Evolutionary conservation across 92 coral and sea anemone genomes (phyloP), one percentile per base, ranked within the genome.

Genomic region (Galaxea fascicularis): DNA sequence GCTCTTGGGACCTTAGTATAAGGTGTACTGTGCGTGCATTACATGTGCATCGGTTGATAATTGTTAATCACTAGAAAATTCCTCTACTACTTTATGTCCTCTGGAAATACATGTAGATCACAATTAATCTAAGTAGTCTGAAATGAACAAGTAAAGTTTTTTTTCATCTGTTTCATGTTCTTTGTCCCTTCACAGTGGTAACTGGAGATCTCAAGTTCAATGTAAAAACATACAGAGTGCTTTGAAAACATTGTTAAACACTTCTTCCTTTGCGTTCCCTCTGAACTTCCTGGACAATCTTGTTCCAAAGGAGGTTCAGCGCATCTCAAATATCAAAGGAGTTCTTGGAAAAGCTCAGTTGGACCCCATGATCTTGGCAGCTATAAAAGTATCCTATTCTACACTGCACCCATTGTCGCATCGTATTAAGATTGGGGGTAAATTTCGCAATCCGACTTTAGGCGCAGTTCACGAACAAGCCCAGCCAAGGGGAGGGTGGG

Each of bases 161-260:
- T 59, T n/a, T n/a, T n/a, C 65, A 59, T n/a, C 60, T 54, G 60
- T 59, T 63, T 12, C 35, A 26, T 63, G 12, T 63, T 63, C 35
- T 27, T 10, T 26, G 0, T 74, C 49, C 53, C 1, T 53, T 17
- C 0, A 64, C 62, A 87, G 87, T 59, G 13, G 82, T 87, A 8
- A 29, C 82, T 87, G 87, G 91, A 87, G 83, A 87, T 66, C 91
- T 87, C 65, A 87, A 87, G 86, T 81, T 26, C 47, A 70, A 76
- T 0, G 25, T 80, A 9, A 80, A 39, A 56, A 26, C 78, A 25
- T 28, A 44, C 57, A 41, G 69, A 59, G 69, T 80, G 87, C 82
- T 65, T 87, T 41, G 78, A 87, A 4, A 82, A 69, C 31, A 82
- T 81, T 51, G 78, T 59, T 26, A 74, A 74, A 0, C 86, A 58